Evolutionary conservation across 2,888 invertebrate genomes (phyloP), one percentile per base, ranked within the genome.

Genomic region (Amphiduros pacificus): DNA sequence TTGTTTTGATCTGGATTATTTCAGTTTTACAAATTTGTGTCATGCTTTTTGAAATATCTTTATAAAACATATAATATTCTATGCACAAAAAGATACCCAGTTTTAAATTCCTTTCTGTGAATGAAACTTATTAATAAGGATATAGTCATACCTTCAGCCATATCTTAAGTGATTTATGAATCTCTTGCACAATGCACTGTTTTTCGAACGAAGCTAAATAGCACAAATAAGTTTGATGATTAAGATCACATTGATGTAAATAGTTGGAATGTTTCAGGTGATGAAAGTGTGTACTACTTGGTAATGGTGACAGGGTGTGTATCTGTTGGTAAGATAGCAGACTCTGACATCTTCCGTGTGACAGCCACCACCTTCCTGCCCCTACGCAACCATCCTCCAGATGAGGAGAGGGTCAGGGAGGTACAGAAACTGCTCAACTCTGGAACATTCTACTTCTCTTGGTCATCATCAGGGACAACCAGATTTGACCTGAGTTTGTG

Each of bases 381-480:
- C 0, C 84, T 97, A 64, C 77, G 78, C 22, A 82, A 83, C 63
- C 72, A 71, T 3, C 73, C 75, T 6, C 63, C 69, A 22, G 84
- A 84, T 67, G 80, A 84, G 51, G 84, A 84, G 29, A 70, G 79
- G 28, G 75, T 85, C 22, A 71, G 71, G 52, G 85, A 84, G 69
- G 79, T 84, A 3, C 88, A 93, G 68, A 95, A 96, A 82, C 85
- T 99, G 59, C 86, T 99, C 2, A 96, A 94, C 81, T 96, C 97
- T n/a, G 98, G 98, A 14, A 96, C 95, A 40, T 98, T 98, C 83
- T 99, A 99, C 82, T 99, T 99, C 83, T 91, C 96, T 0, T 92
- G 92, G 91, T 88, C 88, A 48, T 68, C 80, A 2, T 81, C 68
- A 85, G 86, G 53, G 74, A 84, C 67, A 2, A 60, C 68, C 4